Conservation (phyloP, 1,140 invertebrate genomes). For the Eumaeus atala region DNA sequence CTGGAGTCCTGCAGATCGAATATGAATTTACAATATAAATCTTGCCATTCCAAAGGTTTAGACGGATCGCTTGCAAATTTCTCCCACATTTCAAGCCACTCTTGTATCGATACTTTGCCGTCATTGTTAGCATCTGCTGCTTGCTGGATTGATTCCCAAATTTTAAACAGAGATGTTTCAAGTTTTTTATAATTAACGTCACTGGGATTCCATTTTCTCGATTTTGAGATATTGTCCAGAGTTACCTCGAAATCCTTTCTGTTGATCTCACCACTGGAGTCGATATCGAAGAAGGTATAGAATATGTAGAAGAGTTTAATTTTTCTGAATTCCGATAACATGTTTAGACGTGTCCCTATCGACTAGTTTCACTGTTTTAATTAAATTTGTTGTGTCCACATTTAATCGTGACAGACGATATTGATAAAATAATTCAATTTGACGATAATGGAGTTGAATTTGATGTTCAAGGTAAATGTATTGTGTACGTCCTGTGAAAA, state of each 20-base stretch:
- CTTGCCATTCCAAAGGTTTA: conserved; percentile 84
- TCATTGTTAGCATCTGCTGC: conserved; percentile 85
- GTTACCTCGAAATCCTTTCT: conserved; percentile 85
- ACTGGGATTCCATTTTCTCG: conserved; percentile 80
- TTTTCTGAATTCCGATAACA: conserved; percentile 88
- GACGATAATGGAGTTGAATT: too few relatives aligned
- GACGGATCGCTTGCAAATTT: conserved; percentile 78
- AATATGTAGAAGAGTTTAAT: conserved; percentile 87
- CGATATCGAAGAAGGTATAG: conserved; percentile 87
- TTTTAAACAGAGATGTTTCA: conserved; percentile 79
- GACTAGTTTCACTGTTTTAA: not conserved
- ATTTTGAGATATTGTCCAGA: conserved; percentile 81
- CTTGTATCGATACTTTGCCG: conserved; percentile 82
- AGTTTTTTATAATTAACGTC: conserved; percentile 80
- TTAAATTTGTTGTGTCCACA: not conserved
- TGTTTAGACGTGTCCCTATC: conserved; percentile 52
- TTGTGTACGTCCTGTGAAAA: too few relatives aligned
- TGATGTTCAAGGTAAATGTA: too few relatives aligned
- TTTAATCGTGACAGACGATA: not conserved
- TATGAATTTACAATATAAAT: conserved; percentile 85
- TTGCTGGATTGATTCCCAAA: conserved; percentile 85
- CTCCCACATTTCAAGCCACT: conserved; percentile 89
- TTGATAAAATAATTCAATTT: too few relatives aligned
- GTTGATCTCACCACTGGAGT: conserved; percentile 85
- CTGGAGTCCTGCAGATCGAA: conserved; percentile 88